Evolutionary conservation across 2,797 vertebrate species (phyloP).

Genomic region (Xiphophorus birchmanni): DNA sequence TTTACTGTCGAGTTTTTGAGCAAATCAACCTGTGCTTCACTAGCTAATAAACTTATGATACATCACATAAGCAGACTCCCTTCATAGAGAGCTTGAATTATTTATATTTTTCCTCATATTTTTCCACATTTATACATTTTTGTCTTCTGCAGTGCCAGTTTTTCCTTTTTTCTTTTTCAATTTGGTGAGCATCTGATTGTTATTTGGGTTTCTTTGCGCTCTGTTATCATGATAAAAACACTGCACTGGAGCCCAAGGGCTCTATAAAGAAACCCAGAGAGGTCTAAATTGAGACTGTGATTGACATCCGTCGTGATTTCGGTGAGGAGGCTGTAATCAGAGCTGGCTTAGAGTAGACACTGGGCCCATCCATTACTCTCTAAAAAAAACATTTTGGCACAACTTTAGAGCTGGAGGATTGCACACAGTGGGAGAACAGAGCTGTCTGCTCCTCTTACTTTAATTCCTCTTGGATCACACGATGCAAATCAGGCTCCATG

Average conservation of each 20-base stretch:
- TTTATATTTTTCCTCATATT: slow-evolving; percentile 62
- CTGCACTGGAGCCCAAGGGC: slow-evolving; percentile 50
- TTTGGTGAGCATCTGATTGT: slow-evolving; percentile 79
- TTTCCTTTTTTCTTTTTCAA: slow-evolving; percentile 27
- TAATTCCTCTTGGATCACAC: slow-evolving; percentile 16
- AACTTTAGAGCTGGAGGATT: slow-evolving; percentile 43
- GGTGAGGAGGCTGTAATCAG: slow-evolving; percentile 74
- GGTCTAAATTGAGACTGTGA: slow-evolving; percentile 74
- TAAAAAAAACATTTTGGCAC: slow-evolving; percentile 38
- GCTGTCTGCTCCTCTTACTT: slow-evolving; percentile 46
- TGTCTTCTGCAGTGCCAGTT: slow-evolving; percentile 25
- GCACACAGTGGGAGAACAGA: slow-evolving; percentile 40
- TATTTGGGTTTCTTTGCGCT: slow-evolving; percentile 71
- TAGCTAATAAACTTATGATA: slow-evolving; percentile 26
- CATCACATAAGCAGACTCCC: slow-evolving; percentile 26
- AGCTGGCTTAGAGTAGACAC: slow-evolving; percentile 65
- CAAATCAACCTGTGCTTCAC: slow-evolving; percentile 26
- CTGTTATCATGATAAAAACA: slow-evolving; percentile 76
- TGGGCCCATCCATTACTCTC: slow-evolving; percentile 59
- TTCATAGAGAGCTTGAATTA: slow-evolving; percentile 37
- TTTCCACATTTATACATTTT: slow-evolving; percentile 43
- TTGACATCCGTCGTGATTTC: slow-evolving; percentile 68
- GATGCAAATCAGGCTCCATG: slow-evolving; percentile 24
- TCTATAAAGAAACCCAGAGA: slow-evolving; percentile 70
- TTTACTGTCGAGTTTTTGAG: slow-evolving; percentile 21